A percentile compares a stretch with the other conserved stretches of the same genome.
These are phyloP conservation scores for Daktulosphaira vitifoliae DNA, from an alignment of 1,140 invertebrate genomes.

Conservation along the genomic window DNA sequence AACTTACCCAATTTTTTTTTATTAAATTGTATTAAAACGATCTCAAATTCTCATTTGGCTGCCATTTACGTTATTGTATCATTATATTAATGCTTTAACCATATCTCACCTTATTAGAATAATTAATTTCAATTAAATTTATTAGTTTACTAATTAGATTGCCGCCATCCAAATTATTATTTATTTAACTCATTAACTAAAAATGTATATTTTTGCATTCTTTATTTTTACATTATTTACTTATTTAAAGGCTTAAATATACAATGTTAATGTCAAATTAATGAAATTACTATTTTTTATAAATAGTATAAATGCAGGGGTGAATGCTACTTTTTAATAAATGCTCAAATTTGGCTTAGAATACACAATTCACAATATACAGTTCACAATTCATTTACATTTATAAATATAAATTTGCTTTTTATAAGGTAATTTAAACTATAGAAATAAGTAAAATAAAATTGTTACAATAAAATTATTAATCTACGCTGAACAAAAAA, in stretches of 20 bases:
- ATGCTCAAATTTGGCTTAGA: constrained; percentile 32
- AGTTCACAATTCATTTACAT: too few relatives aligned
- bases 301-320: background rate
- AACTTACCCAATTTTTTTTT: constrained; percentile 4
- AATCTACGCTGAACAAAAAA: too few relatives aligned
- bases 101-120: background rate
- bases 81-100: background rate
- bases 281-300: background rate
- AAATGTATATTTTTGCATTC: constrained; percentile 1
- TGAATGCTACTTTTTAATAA: constrained; percentile 24
- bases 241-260: background rate
- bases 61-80: constrained; percentile 6
- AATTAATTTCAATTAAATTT: background rate
- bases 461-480: too few relatives aligned
- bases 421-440: too few relatives aligned
- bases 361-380: too few relatives aligned
- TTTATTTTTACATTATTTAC: background rate
- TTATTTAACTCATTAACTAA: background rate
- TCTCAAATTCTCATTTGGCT: constrained; percentile 26
- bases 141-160: background rate
- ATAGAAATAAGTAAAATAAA: too few relatives aligned
- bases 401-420: too few relatives aligned
- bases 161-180: background rate
- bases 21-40: background rate
- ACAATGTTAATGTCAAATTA: constrained; percentile 3